A percentile compares a stretch with the other conserved stretches of the same genome.
Conservation (phyloP, 2,888 invertebrate species). For the Harpalus rubripes region DNA sequence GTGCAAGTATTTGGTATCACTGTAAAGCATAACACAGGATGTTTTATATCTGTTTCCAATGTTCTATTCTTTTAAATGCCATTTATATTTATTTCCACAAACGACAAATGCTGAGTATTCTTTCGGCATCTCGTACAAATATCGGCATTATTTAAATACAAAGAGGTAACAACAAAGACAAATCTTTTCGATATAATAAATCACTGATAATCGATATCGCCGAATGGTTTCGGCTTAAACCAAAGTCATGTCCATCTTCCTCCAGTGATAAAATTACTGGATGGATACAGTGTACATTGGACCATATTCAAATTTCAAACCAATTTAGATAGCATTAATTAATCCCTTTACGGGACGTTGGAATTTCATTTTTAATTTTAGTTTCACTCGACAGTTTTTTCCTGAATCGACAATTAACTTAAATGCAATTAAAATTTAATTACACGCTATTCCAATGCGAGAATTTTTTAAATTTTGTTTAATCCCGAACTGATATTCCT, state of each 20-base stretch:
- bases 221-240: slow-evolving; percentile 50
- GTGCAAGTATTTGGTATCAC: too few relatives aligned
- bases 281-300: background rate
- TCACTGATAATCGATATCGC: slow-evolving; percentile 54
- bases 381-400: slow-evolving; percentile 39
- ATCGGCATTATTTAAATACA: slow-evolving; percentile 40
- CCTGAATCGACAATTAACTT: slow-evolving; percentile 35
- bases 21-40: background rate
- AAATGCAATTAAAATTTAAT: slow-evolving; percentile 55
- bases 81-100: too few relatives aligned
- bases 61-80: slow-evolving; percentile 12
- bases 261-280: slow-evolving; percentile 8
- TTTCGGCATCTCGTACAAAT: background rate
- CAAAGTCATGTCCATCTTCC: slow-evolving; percentile 46
- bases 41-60: background rate
- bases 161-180: slow-evolving; percentile 28
- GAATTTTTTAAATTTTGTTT: slow-evolving; percentile 36
- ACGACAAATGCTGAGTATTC: background rate
- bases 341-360: slow-evolving; percentile 41
- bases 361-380: slow-evolving; percentile 57
- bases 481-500: background rate
- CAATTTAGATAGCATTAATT: slow-evolving; percentile 61
- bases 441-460: slow-evolving; percentile 8
- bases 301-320: slow-evolving; percentile 56
- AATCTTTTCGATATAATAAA: slow-evolving; percentile 46